Evolutionary conservation across 2,888 invertebrate genomes (phyloP).

Genomic region (Seladonia tumulorum): DNA sequence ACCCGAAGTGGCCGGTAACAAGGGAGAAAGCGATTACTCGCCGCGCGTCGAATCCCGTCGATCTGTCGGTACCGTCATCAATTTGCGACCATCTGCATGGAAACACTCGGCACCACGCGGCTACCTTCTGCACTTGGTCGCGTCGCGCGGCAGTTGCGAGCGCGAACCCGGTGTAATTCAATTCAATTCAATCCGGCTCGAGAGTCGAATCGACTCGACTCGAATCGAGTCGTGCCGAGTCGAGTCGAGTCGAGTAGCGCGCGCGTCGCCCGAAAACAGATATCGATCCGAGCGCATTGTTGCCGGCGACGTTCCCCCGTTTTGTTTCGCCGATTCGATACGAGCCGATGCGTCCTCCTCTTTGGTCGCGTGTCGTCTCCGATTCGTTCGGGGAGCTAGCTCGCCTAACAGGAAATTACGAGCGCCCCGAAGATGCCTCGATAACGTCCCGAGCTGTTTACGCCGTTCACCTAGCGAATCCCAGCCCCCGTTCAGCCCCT

Average conservation of each 20-base stretch:
- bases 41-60: slow-evolving; percentile 58
- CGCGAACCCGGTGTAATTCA: not conserved
- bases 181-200: not conserved
- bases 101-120: slow-evolving; percentile 29
- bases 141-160: not conserved
- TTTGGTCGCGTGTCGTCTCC: slow-evolving; percentile 26
- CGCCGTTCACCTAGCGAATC: not conserved
- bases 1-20: slow-evolving; percentile 72
- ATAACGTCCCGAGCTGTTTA: slow-evolving; percentile 30
- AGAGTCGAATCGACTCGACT: too few species aligned
- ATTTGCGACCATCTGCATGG: slow-evolving; percentile 51
- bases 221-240: not conserved
- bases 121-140: slow-evolving; percentile 31
- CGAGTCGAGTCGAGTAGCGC: not conserved
- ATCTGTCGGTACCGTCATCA: slow-evolving; percentile 63
- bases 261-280: slow-evolving; percentile 38
- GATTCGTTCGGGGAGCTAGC: slow-evolving; percentile 33
- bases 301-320: slow-evolving; percentile 22
- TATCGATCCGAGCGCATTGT: slow-evolving; percentile 51
- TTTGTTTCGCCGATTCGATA: slow-evolving; percentile 41
- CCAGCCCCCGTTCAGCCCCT: not conserved
- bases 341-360: slow-evolving; percentile 12
- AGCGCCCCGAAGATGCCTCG: slow-evolving; percentile 29
- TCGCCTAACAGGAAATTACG: slow-evolving; percentile 55
- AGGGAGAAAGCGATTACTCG: slow-evolving; percentile 73